A percentile compares a stretch with the other conserved stretches of the same genome.
phyloP scores from a whole-genome alignment of 2,113 vertebrate species.

The Cochlearius cochlearius region DNA sequence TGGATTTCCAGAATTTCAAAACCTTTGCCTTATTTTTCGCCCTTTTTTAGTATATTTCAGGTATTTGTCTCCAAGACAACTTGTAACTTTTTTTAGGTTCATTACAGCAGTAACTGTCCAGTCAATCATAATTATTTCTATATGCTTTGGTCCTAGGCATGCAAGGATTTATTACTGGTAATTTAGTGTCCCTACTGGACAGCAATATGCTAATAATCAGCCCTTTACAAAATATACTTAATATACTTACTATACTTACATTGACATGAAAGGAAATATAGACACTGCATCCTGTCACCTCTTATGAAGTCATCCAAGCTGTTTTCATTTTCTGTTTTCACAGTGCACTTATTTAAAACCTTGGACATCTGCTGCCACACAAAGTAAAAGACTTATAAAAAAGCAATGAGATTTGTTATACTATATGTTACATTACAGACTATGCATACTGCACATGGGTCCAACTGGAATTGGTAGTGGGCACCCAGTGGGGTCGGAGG shows the following conservation, averaged over 20 bases:
- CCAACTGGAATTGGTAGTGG: background rate
- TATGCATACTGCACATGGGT: background rate
- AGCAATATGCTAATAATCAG: background rate
- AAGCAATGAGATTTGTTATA: background rate
- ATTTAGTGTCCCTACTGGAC: background rate
- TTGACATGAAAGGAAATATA: background rate
- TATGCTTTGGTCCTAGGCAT: background rate
- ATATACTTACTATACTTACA: background rate
- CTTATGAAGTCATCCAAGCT: background rate
- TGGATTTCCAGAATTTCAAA: background rate
- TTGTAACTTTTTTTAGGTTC: background rate
- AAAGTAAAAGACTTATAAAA: background rate
- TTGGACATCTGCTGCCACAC: background rate
- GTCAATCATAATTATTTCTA: background rate
- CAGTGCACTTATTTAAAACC: constrained; percentile 9
- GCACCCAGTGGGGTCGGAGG: background rate
- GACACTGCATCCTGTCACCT: background rate
- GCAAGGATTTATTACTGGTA: background rate
- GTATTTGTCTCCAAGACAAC: background rate
- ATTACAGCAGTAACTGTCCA: background rate
- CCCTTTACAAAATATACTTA: background rate
- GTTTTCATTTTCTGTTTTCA: constrained; percentile 22
- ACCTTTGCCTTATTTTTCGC: background rate
- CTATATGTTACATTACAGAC: background rate
- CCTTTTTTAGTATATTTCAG: background rate